These are phyloP conservation scores for Psilanteris sp. DNA, from an alignment of 1,140 invertebrate genomes.

Conservation along the genomic window DNA sequence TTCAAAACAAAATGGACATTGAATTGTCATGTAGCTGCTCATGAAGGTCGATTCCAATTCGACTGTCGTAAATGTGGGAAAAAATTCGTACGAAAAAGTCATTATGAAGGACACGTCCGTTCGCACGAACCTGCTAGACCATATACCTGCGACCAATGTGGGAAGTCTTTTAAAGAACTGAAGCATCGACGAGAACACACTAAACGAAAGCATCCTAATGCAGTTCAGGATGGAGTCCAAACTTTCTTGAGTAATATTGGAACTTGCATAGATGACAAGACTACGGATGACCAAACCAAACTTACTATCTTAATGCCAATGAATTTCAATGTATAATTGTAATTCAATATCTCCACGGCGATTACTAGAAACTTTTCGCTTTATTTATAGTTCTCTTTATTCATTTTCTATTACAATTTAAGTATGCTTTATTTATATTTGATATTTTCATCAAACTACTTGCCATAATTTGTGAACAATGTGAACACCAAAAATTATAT, in stretches of 20 bases:
- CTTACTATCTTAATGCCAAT: constrained; percentile 77
- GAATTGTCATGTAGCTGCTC: constrained; percentile 77
- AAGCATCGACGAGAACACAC: constrained; percentile 77
- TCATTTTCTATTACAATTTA: no score
- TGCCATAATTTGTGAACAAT: no score
- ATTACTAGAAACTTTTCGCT: constrained; percentile 33
- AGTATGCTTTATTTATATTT: no score
- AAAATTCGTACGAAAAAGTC: constrained; percentile 77
- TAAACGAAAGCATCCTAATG: constrained; percentile 74
- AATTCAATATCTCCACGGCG: background rate
- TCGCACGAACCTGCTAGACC: constrained; percentile 77
- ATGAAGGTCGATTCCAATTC: constrained; percentile 77
- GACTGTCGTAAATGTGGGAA: constrained; percentile 77
- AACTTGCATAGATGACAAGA: constrained; percentile 71
- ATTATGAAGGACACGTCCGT: constrained; percentile 76
- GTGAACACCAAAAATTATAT: constrained; percentile 33
- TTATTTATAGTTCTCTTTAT: no score
- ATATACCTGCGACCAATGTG: constrained; percentile 77
- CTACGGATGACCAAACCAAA: constrained; percentile 71
- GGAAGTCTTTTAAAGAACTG: constrained; percentile 76
- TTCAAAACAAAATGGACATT: constrained; percentile 79
- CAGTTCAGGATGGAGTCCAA: constrained; percentile 71
- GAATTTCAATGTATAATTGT: constrained; percentile 73
- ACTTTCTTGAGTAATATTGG: constrained; percentile 73
- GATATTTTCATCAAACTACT: constrained; percentile 9